phyloP scores from a whole-genome alignment of 2,113 vertebrate genomes.

The Peromyscus polionotus region DNA sequence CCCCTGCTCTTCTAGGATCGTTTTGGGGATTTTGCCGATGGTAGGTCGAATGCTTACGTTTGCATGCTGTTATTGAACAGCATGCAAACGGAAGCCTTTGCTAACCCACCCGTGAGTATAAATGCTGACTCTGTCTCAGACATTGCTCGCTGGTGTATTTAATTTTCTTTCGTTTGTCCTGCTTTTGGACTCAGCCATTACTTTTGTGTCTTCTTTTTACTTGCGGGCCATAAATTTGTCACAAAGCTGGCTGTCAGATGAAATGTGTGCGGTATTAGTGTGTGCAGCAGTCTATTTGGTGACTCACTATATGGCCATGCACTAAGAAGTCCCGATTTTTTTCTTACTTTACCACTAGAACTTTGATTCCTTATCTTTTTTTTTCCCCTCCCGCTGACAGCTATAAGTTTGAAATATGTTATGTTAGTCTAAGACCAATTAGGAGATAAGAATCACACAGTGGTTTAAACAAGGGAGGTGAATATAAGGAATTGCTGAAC shows the following conservation, averaged over 20 bases:
- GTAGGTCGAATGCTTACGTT: neutral
- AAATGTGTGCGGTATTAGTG: conserved; percentile 1
- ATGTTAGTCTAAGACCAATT: neutral
- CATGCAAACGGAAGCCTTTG: neutral
- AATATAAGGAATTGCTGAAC: neutral
- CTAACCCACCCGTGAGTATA: neutral
- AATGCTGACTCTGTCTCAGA: neutral
- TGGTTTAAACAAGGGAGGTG: conserved; percentile 29
- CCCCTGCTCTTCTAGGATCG: neutral
- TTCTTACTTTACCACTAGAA: conserved; percentile 6
- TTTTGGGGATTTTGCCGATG: neutral
- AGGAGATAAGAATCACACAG: neutral
- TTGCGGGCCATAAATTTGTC: neutral
- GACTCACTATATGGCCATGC: neutral
- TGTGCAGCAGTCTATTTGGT: neutral
- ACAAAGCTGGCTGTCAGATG: neutral
- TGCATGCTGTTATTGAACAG: neutral
- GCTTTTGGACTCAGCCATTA: neutral
- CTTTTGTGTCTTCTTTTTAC: neutral
- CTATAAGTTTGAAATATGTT: conserved; percentile 28
- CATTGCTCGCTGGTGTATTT: neutral
- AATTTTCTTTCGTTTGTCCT: conserved; percentile 22
- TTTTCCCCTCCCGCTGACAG: neutral
- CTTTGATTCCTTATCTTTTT: neutral
- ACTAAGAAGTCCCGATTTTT: conserved; percentile 9